These are phyloP conservation scores for Denticeps clupeoides DNA, from an alignment of 2,797 vertebrate species.

Conservation along the genomic window DNA sequence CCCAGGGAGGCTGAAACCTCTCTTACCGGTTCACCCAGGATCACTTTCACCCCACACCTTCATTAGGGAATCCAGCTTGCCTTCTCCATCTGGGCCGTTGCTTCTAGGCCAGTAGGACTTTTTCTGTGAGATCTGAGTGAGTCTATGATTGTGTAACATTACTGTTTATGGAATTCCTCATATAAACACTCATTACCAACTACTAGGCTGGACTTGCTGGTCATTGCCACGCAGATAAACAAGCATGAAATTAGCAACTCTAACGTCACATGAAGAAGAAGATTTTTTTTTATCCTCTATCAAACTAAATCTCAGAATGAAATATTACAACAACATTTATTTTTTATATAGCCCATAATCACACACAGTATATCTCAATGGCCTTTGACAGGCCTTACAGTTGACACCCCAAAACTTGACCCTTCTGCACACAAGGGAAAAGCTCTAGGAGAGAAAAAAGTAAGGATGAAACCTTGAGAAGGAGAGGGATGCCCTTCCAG, in stretches of 20 bases:
- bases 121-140: neutral
- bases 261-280: neutral
- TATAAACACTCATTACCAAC: slow-evolving; percentile 37
- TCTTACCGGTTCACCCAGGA: neutral
- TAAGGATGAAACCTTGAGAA: too few species aligned
- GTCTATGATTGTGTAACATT: slow-evolving; percentile 15
- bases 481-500: too few species aligned
- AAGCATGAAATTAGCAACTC: slow-evolving; percentile 36
- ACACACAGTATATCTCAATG: too few species aligned
- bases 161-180: slow-evolving; percentile 22
- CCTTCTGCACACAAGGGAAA: too few species aligned
- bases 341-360: too few species aligned
- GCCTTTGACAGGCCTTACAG: neutral
- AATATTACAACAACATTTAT: too few species aligned
- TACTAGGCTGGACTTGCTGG: slow-evolving; percentile 23
- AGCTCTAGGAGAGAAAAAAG: too few species aligned
- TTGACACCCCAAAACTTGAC: too few species aligned
- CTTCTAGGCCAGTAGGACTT: neutral
- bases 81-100: neutral
- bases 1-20: neutral
- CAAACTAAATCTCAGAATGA: too few species aligned
- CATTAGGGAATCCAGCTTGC: neutral
- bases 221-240: slow-evolving; percentile 40
- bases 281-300: too few species aligned
- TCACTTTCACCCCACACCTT: neutral